These are phyloP conservation scores for Heptranchias perlo DNA, from an alignment of 2,113 vertebrate species.

Conservation along the genomic window DNA sequence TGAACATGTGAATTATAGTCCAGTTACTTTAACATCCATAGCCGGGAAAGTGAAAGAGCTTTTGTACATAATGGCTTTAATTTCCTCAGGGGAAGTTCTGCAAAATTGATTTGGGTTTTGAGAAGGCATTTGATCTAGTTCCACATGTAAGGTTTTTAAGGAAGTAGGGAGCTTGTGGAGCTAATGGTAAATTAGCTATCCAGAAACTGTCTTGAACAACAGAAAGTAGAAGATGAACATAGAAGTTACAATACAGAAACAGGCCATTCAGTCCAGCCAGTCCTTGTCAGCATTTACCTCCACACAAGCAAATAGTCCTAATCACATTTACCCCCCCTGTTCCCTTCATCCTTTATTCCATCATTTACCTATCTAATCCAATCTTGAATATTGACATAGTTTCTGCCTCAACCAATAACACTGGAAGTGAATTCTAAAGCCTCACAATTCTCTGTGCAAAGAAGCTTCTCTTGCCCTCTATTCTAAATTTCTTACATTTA, in stretches of 20 bases:
- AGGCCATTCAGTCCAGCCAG: not conserved
- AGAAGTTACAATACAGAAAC: not conserved
- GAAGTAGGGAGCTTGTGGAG: not conserved
- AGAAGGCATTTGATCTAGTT: slow-evolving; percentile 12
- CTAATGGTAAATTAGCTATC: not conserved
- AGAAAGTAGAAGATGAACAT: not conserved
- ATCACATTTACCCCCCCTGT: not conserved
- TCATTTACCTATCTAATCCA: not conserved
- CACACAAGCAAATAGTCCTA: not conserved
- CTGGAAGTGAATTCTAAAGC: not conserved
- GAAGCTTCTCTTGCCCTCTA: not conserved
- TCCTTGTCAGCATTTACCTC: not conserved
- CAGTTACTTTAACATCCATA: not conserved
- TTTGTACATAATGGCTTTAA: no score
- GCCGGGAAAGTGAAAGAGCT: not conserved
- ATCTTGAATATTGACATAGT: not conserved
- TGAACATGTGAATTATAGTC: slow-evolving; percentile 20
- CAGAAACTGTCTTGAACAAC: not conserved
- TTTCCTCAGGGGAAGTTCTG: slow-evolving; percentile 19
- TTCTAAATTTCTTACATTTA: not conserved
- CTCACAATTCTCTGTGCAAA: not conserved
- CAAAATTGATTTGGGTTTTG: slow-evolving; percentile 1
- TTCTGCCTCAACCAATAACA: not conserved
- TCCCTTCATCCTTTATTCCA: not conserved
- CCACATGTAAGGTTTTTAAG: not conserved